Conservation (phyloP, 1,140 invertebrate genomes). For the Drosophila sturtevanti region DNA sequence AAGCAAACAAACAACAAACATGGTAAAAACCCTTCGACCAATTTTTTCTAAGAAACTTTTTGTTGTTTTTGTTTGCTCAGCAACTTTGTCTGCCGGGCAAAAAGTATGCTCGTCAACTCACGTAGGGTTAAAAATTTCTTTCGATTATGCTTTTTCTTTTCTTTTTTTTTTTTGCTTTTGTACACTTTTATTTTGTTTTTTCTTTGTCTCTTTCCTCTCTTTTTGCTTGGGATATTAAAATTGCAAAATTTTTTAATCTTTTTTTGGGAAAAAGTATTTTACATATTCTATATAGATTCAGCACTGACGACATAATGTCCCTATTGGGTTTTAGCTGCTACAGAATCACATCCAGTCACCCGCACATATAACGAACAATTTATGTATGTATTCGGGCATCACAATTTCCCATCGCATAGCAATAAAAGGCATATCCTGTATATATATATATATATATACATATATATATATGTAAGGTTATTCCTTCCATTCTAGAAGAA, state of each 20-base stretch:
- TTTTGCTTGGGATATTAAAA: conserved; percentile 63
- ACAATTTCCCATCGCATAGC: conserved; percentile 68
- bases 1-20: conserved; percentile 34
- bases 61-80: conserved; percentile 70
- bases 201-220: background rate
- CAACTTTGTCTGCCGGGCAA: conserved; percentile 74
- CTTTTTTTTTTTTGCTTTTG: background rate
- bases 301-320: conserved; percentile 62
- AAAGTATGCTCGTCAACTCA: conserved; percentile 23
- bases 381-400: conserved; percentile 76
- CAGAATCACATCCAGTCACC: conserved; percentile 2
- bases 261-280: conserved; percentile 66
- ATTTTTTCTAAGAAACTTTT: conserved; percentile 7
- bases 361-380: conserved; percentile 62
- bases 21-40: background rate
- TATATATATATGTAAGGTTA: conserved; percentile 32
- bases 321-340: conserved; percentile 60
- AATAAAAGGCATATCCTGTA: conserved; percentile 79
- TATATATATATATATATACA: conserved; percentile 8
- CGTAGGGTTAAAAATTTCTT: background rate
- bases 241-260: conserved; percentile 80
- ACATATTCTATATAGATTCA: conserved; percentile 77
- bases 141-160: background rate
- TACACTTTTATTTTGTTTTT: background rate
- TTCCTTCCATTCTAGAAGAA: conserved; percentile 33